Conservation (phyloP, 2,797 vertebrate species). For the Gallinago nigripennis region DNA sequence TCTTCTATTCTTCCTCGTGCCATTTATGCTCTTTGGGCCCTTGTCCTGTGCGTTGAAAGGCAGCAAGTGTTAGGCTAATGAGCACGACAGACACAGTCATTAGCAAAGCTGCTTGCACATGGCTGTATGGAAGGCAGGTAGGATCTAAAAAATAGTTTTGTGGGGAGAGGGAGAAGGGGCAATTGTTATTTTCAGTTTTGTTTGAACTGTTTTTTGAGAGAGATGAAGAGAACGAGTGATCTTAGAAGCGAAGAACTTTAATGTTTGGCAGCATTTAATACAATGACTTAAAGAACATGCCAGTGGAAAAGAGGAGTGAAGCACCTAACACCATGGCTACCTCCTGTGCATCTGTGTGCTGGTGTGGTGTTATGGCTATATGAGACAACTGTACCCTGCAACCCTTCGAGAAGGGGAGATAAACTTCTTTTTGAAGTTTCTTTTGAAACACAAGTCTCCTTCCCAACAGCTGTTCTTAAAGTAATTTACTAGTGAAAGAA, state of each 20-base stretch:
- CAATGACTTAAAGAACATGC: neutral
- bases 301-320: neutral
- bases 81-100: rapidly evolving
- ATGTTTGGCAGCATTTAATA: neutral
- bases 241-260: neutral
- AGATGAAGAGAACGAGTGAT: neutral
- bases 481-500: neutral
- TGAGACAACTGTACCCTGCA: neutral
- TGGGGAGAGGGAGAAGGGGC: too few relatives aligned
- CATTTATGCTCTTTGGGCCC: neutral
- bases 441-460: neutral
- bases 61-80: neutral
- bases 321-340: neutral
- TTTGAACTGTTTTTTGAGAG: neutral
- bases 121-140: neutral
- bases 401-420: neutral
- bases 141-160: neutral
- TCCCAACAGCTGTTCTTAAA: neutral
- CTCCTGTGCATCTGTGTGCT: neutral
- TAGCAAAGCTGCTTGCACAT: neutral
- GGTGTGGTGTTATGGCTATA: neutral
- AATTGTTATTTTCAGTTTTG: neutral
- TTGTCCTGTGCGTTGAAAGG: neutral
- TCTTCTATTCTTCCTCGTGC: neutral
- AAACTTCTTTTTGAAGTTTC: neutral